phyloP scores from a whole-genome alignment of 1,140 invertebrate genomes.

The Aporrectodea caliginosa region DNA sequence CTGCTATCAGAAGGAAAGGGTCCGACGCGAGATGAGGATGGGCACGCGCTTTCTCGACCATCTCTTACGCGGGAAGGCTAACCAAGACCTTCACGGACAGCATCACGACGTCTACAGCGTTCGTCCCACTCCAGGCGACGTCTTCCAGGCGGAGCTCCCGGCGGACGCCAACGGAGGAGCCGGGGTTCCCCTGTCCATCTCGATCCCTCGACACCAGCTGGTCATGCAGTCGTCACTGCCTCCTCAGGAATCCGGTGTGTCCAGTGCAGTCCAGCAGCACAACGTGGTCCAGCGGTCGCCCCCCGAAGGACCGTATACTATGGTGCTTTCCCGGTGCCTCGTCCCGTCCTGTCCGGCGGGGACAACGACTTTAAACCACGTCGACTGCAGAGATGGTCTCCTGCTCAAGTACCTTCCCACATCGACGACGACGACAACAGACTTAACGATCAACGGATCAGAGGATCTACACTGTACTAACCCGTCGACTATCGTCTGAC shows the following conservation, averaged over 20 bases:
- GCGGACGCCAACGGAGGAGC: not conserved
- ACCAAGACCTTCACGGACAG: not conserved
- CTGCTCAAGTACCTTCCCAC: not conserved
- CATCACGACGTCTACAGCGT: not conserved
- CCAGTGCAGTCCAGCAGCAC: not conserved
- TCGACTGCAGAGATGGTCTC: not conserved
- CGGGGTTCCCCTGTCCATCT: not conserved
- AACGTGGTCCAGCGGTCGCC: not conserved
- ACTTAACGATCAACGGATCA: no score
- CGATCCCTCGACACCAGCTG: not conserved
- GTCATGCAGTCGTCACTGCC: not conserved
- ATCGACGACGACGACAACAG: no score
- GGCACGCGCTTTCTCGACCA: not conserved
- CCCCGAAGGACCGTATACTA: not conserved
- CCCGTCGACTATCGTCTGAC: not conserved
- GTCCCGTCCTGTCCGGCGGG: not conserved
- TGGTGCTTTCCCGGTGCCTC: not conserved
- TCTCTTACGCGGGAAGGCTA: not conserved
- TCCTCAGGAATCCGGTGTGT: not conserved
- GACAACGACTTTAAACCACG: not conserved
- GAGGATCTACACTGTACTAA: not conserved
- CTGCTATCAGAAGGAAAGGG: constrained; percentile 78
- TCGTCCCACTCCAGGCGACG: not conserved
- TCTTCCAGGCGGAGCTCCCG: not conserved
- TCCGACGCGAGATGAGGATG: constrained; percentile 10